Base-by-base conservation (phyloP, 2,888 invertebrate genomes). In the Cephus nigrinus region DNA sequence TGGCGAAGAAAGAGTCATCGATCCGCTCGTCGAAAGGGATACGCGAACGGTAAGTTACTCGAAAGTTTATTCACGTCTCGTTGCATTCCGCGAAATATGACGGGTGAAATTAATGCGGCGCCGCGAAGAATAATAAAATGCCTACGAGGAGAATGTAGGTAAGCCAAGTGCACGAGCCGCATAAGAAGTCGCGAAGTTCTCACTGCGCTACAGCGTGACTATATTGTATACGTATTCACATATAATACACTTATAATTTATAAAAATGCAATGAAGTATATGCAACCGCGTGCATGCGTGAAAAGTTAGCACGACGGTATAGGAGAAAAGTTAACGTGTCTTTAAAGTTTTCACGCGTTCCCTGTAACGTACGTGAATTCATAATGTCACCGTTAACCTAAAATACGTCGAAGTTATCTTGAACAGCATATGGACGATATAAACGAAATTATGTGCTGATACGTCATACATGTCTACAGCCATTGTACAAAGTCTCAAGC, bases 401-500 rank as follows among this genome's bases (percentile, higher is more conserved):
- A 55, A 23, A 9, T 23, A 55, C 23, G 55, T 55, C 23, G 9
- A 23, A 55, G 55, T 55, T 55, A 55, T 23, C 23, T 55, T 2
- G 55, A 55, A 55, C 2, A 55, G 55, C 9, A 23, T 23, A 23
- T 55, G 9, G 55, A 23, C 23, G 15, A 23, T 55, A 55, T 55
- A 55, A 23, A 55, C 55, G 5, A 55, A 55, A 55, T 23, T 55
- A 55, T 5, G 23, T 23, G 23, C 55, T 9, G 55, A 55, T 55
- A 55, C 55, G 23, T 55, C 55, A 55, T 23, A 55, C 55, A 55
- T 23, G 55, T 55, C 55, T 55, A 9, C 55, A 55, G 9, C 23
- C 79, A 77, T 79, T 79, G 79, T 77, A 75, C 79, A 32, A 75
- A 34, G 15, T 75, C 75, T 72, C 31, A 76, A 73, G 76, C 78